These are phyloP conservation scores for Orthonychiurus folsomi DNA, from an alignment of 2,888 invertebrate species.

Conservation along the genomic window DNA sequence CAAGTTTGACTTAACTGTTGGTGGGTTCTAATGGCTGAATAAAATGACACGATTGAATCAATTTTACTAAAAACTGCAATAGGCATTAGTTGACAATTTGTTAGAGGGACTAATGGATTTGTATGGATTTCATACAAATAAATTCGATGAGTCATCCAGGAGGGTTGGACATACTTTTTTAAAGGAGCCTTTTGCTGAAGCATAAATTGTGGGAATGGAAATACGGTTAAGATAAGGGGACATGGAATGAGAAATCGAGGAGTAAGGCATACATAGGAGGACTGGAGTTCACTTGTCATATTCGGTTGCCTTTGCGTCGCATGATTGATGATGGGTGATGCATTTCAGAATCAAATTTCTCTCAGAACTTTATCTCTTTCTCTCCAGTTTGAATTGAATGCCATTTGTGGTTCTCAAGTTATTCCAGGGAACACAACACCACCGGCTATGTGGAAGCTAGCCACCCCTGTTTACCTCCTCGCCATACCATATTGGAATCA, in stretches of 20 bases:
- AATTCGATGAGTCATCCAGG: neutral
- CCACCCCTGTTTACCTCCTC: neutral
- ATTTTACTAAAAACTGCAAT: no score
- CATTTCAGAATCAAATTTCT: conserved; percentile 22
- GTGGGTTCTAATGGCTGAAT: no score
- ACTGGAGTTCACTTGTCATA: conserved; percentile 24
- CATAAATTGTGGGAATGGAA: neutral
- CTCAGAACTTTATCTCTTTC: conserved; percentile 4
- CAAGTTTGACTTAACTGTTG: no score
- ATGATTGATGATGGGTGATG: conserved; percentile 35
- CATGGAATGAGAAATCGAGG: no score
- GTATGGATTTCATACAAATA: neutral
- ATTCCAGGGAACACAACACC: neutral
- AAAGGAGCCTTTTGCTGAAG: neutral
- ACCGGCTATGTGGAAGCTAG: neutral
- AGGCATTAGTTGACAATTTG: no score
- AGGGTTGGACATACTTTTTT: neutral
- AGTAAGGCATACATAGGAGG: no score
- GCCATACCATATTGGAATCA: neutral
- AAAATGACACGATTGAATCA: no score
- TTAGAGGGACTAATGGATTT: no score
- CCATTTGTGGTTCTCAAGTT: neutral
- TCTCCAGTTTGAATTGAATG: conserved; percentile 1
- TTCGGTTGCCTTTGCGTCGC: conserved; percentile 26
- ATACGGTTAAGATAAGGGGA: neutral